Percentiles rank a stretch among this genome's conserved stretches.
Conservation (phyloP, 2,888 invertebrate species). For the Hemithea aestivaria region DNA sequence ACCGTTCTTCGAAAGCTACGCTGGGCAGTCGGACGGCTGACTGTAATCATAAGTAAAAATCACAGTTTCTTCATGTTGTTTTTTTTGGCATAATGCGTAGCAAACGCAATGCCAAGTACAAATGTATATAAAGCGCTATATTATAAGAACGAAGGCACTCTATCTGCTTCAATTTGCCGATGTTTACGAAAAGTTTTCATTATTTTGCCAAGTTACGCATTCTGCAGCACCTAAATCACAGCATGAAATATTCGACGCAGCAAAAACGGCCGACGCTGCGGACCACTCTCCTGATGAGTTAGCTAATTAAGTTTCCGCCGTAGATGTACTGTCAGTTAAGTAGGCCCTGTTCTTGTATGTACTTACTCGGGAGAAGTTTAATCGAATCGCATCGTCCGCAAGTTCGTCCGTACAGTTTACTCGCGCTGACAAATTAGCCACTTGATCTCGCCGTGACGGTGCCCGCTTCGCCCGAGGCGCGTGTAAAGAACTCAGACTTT, state of each 20-base stretch:
- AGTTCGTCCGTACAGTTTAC: constrained; percentile 55
- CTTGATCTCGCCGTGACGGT: constrained; percentile 50
- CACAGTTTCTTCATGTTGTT: no score
- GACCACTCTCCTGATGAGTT: constrained; percentile 51
- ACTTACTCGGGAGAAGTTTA: constrained; percentile 62
- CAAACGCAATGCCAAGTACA: no score
- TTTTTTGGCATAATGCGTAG: no score
- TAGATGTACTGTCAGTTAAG: constrained; percentile 61
- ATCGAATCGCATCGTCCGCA: constrained; percentile 71
- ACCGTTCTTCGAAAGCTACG: no score
- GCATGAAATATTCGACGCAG: constrained; percentile 26
- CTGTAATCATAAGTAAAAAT: no score
- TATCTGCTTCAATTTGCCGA: no score
- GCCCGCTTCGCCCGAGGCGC: constrained; percentile 38
- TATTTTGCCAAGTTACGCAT: background rate
- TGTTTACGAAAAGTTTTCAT: background rate
- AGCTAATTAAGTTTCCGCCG: constrained; percentile 68
- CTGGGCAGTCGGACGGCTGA: no score
- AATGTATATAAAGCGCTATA: no score
- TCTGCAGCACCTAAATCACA: constrained; percentile 19
- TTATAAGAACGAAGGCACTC: no score
- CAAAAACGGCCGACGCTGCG: constrained; percentile 28
- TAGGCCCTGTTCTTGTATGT: constrained; percentile 61
- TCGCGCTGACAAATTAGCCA: constrained; percentile 71
- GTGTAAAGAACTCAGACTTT: constrained; percentile 51